Conservation (phyloP, 2,888 invertebrate species). For the Mythimna loreyi region DNA sequence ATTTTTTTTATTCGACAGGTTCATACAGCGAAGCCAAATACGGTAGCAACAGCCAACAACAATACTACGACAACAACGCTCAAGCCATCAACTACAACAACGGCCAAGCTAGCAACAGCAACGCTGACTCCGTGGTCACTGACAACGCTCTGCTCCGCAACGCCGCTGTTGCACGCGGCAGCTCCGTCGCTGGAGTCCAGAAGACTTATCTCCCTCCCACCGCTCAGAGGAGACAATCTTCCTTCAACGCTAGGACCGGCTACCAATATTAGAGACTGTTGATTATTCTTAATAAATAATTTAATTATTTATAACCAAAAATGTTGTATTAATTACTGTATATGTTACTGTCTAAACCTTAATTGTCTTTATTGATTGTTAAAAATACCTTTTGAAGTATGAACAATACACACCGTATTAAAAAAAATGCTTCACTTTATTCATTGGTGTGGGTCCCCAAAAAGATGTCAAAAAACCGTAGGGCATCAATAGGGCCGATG, state of each 20-base stretch:
- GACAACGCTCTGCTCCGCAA: constrained; percentile 54
- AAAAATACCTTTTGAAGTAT: too few species aligned
- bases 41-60: constrained; percentile 57
- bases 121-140: neutral
- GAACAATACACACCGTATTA: too few species aligned
- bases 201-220: constrained; percentile 79
- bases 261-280: constrained; percentile 71
- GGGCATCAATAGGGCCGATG: too few species aligned
- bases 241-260: constrained; percentile 74
- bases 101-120: constrained; percentile 58
- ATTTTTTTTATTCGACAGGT: constrained; percentile 68
- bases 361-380: too few species aligned
- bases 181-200: constrained; percentile 50
- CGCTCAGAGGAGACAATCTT: constrained; percentile 60
- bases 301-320: neutral
- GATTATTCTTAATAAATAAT: neutral
- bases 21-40: constrained; percentile 84
- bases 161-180: constrained; percentile 67
- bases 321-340: too few species aligned
- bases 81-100: constrained; percentile 53
- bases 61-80: constrained; percentile 61
- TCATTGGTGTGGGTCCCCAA: too few species aligned
- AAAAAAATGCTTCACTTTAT: too few species aligned
- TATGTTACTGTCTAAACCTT: too few species aligned
- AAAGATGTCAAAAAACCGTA: too few species aligned